Percentiles rank a stretch among this genome's conserved stretches.
Evolutionary conservation across 2,888 invertebrate genomes (phyloP).

Genomic region (Alcis repandata): DNA sequence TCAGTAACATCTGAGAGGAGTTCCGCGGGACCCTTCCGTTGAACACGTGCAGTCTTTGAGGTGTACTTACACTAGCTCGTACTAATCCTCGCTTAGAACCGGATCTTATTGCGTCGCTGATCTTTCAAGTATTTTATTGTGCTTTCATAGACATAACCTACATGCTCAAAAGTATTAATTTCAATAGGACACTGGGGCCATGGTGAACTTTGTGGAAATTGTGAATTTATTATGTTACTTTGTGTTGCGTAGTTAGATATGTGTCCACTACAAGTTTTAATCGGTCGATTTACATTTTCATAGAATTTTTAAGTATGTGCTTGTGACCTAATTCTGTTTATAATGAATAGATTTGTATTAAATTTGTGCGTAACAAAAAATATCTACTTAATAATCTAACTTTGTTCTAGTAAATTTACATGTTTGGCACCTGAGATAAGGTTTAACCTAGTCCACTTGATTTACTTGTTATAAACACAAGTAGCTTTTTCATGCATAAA

Average conservation of each 20-base stretch:
- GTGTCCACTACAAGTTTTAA: too few species aligned
- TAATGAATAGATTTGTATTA: neutral
- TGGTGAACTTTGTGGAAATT: neutral
- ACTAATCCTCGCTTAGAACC: slow-evolving; percentile 64
- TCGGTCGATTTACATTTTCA: too few species aligned
- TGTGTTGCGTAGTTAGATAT: too few species aligned
- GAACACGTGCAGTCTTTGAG: slow-evolving; percentile 73
- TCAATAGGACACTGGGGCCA: slow-evolving; percentile 19
- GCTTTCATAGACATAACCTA: neutral
- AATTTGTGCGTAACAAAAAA: neutral
- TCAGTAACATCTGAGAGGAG: slow-evolving; percentile 52
- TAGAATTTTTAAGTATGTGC: too few species aligned
- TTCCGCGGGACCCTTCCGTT: slow-evolving; percentile 64
- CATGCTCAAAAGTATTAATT: slow-evolving; percentile 2
- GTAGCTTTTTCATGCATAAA: too few species aligned
- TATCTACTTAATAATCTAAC: neutral
- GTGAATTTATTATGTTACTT: neutral
- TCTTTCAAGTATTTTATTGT: slow-evolving; percentile 32
- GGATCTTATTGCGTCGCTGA: slow-evolving; percentile 79
- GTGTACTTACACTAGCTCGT: slow-evolving; percentile 40
- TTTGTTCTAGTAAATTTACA: neutral
- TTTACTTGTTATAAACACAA: too few species aligned
- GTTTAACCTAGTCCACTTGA: too few species aligned
- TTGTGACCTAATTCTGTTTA: too few species aligned
- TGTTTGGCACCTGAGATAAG: slow-evolving; percentile 46